phyloP scores from a whole-genome alignment of 1,140 invertebrate genomes.

The Drosophila prosaltans region DNA sequence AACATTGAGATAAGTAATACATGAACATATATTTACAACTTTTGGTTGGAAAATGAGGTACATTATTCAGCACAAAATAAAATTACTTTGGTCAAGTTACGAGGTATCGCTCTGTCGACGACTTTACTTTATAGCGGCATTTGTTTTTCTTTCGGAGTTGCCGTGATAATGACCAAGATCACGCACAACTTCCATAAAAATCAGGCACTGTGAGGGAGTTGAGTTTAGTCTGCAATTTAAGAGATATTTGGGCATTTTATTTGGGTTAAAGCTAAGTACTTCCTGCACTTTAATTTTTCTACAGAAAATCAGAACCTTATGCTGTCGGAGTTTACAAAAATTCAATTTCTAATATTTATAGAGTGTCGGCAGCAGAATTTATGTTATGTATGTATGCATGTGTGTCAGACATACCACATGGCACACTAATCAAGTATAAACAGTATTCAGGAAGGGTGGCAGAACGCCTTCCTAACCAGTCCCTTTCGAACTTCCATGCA shows the following conservation, averaged over 20 bases:
- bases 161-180: constrained; percentile 60
- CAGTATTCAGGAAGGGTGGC: background rate
- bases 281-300: constrained; percentile 16
- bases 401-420: constrained; percentile 7
- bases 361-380: constrained; percentile 55
- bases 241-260: constrained; percentile 15
- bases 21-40: too few relatives aligned
- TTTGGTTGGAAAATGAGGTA: too few relatives aligned
- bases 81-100: too few relatives aligned
- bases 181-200: constrained; percentile 70
- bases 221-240: constrained; percentile 36
- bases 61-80: too few relatives aligned
- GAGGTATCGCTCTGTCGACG: background rate
- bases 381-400: constrained; percentile 10
- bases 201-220: constrained; percentile 26
- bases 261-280: constrained; percentile 36
- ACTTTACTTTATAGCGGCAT: background rate
- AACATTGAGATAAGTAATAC: too few relatives aligned
- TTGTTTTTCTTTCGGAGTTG: constrained; percentile 15
- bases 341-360: constrained; percentile 62
- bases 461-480: background rate
- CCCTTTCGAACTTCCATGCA: constrained; percentile 6
- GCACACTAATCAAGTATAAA: constrained; percentile 27
- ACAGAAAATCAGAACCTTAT: constrained; percentile 38
- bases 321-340: constrained; percentile 48